Evolutionary conservation across 2,888 invertebrate genomes (phyloP).

Genomic region (Maniola hyperantus): DNA sequence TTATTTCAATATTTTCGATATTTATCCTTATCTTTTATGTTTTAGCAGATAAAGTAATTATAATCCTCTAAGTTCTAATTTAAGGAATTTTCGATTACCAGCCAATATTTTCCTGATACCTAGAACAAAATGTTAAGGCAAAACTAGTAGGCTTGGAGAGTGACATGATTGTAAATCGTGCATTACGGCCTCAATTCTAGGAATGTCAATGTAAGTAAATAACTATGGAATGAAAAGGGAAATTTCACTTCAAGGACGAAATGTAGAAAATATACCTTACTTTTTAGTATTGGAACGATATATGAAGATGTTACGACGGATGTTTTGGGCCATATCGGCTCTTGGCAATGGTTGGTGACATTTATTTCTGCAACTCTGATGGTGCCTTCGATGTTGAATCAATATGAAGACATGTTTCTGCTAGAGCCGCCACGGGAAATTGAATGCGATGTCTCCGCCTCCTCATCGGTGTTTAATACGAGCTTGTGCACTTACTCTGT

Average conservation of each 20-base stretch:
- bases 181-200: conserved; percentile 6
- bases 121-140: conserved; percentile 13
- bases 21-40: conserved; percentile 24
- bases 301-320: conserved; percentile 75
- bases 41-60: not conserved
- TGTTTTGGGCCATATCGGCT: conserved; percentile 66
- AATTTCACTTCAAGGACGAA: conserved; percentile 1
- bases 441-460: conserved; percentile 52
- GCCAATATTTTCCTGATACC: not conserved
- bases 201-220: conserved; percentile 38
- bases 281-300: conserved; percentile 69
- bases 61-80: not conserved
- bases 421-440: conserved; percentile 52
- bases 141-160: conserved; percentile 29
- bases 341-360: conserved; percentile 74
- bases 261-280: not conserved
- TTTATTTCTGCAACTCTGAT: conserved; percentile 56
- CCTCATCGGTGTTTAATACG: conserved; percentile 50
- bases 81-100: not conserved
- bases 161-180: conserved; percentile 24
- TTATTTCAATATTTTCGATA: not conserved
- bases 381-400: conserved; percentile 60
- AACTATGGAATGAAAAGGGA: not conserved
- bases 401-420: conserved; percentile 66
- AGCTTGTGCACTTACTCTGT: conserved; percentile 55